These are phyloP conservation scores for Onychomys leucogaster DNA, from an alignment of 2,797 vertebrate species.

Conservation along the genomic window DNA sequence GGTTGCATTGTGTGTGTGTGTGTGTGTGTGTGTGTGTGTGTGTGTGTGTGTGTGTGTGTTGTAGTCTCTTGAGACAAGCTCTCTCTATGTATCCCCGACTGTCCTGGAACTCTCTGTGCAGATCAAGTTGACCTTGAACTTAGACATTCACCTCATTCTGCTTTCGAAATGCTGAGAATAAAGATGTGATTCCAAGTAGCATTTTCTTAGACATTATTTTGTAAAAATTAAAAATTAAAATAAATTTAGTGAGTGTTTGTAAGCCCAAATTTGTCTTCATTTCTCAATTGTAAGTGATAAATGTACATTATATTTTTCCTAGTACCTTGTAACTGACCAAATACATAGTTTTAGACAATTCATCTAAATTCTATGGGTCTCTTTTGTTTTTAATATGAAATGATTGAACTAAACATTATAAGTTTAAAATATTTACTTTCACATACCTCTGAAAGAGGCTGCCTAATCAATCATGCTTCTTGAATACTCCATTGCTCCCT, in stretches of 20 bases:
- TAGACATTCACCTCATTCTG: not conserved
- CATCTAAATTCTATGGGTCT: not conserved
- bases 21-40: not conserved
- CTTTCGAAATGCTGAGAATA: not conserved
- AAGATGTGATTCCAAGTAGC: not conserved
- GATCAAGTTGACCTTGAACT: not conserved
- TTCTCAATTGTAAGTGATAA: not conserved
- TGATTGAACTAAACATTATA: constrained; percentile 27
- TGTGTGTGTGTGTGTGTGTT: not conserved
- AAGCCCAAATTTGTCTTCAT: no score
- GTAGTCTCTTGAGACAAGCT: not conserved
- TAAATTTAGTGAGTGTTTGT: not conserved
- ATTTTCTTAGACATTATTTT: constrained; percentile 44
- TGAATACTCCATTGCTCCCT: not conserved
- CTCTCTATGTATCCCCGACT: not conserved
- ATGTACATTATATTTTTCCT: not conserved
- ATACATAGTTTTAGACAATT: not conserved
- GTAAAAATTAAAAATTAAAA: constrained; percentile 1
- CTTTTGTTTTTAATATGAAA: constrained; percentile 31
- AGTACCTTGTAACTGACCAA: not conserved
- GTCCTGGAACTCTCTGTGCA: not conserved
- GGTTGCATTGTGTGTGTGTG: not conserved
- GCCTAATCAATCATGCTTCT: not conserved
- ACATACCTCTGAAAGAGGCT: not conserved
- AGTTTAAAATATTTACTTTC: constrained; percentile 38